Percentiles rank a stretch among this genome's conserved stretches.
These are phyloP conservation scores for Littorina saxatilis DNA, from an alignment of 1,140 invertebrate species.

Conservation along the genomic window DNA sequence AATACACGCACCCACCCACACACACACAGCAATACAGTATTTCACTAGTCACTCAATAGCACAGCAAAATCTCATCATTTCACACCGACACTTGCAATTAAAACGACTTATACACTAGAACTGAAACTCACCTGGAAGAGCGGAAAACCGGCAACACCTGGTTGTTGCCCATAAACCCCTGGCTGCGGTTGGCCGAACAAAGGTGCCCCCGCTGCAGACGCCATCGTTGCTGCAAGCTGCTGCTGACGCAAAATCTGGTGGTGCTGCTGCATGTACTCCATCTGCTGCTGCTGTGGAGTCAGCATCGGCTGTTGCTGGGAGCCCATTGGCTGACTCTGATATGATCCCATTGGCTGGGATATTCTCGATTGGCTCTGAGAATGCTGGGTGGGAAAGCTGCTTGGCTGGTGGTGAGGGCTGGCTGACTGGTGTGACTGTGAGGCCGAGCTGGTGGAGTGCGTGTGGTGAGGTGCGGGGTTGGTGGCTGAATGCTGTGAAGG, in stretches of 20 bases:
- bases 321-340: not conserved
- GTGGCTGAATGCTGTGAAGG: not conserved
- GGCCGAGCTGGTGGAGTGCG: not conserved
- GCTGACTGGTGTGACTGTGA: too few relatives aligned
- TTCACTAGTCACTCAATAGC: too few relatives aligned
- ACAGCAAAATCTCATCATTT: too few relatives aligned
- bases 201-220: not conserved
- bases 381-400: not conserved
- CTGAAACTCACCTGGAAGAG: slow-evolving; percentile 11
- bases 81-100: too few relatives aligned
- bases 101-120: too few relatives aligned
- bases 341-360: too few relatives aligned
- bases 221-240: not conserved
- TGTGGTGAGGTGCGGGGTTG: not conserved
- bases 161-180: not conserved
- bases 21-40: not conserved
- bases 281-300: not conserved
- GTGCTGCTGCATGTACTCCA: not conserved
- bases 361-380: too few relatives aligned
- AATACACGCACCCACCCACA: not conserved
- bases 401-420: not conserved
- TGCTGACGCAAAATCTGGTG: not conserved
- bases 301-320: not conserved
- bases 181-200: not conserved
- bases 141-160: not conserved